phyloP scores from a whole-genome alignment of 2,797 vertebrate genomes.

The Pelobates cultripes region DNA sequence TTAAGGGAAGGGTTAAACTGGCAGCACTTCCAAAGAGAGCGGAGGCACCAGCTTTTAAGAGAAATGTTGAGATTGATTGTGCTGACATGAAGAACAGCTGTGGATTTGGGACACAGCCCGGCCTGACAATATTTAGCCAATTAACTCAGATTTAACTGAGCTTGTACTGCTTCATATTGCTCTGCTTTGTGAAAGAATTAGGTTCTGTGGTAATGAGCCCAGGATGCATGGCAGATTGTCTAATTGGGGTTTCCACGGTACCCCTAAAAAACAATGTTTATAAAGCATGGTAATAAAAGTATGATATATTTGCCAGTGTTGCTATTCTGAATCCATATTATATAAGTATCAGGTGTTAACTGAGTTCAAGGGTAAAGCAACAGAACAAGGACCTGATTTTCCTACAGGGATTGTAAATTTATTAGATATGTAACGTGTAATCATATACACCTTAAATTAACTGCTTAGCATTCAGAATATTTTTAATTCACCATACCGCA shows the following conservation, averaged over 20 bases:
- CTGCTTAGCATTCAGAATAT: too few relatives aligned
- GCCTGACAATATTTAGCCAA: constrained; percentile 54
- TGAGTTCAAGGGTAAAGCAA: too few relatives aligned
- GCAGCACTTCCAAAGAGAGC: constrained; percentile 12
- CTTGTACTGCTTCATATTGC: constrained; percentile 12
- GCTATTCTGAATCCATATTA: too few relatives aligned
- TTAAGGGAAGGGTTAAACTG: constrained; percentile 34
- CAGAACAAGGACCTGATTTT: too few relatives aligned
- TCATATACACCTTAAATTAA: too few relatives aligned
- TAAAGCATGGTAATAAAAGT: too few relatives aligned
- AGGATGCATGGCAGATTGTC: background rate
- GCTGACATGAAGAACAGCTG: constrained; percentile 48
- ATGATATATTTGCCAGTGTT: too few relatives aligned
- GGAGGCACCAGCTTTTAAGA: constrained; percentile 20
- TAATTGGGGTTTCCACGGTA: background rate
- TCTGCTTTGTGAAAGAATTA: constrained; percentile 29
- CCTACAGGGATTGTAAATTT: too few relatives aligned
- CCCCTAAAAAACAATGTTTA: too few relatives aligned
- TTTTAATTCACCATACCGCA: too few relatives aligned
- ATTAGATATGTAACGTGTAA: too few relatives aligned
- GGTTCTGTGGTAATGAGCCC: constrained; percentile 15
- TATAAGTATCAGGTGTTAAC: too few relatives aligned
- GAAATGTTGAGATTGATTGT: constrained; percentile 43
- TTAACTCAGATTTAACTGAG: constrained; percentile 48
- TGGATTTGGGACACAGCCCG: constrained; percentile 49